Base-by-base conservation (phyloP, 2,888 invertebrate genomes). In the Leptinotarsa haldemani region DNA sequence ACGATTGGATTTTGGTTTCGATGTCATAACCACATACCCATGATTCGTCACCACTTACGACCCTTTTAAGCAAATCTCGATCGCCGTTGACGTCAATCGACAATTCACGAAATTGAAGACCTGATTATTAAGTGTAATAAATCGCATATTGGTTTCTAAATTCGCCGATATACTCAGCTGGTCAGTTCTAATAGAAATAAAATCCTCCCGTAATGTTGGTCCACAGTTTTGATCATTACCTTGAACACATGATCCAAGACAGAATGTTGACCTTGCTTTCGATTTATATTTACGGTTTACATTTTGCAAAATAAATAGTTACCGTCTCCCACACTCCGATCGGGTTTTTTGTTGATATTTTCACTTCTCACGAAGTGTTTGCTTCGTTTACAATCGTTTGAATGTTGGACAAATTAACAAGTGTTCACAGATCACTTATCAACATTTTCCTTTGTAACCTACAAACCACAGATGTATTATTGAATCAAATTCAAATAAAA, bases 181-280 rank as follows among this genome's bases (percentile, higher is more conserved):
- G 20, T 22, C 9, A 52, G 16, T 25, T 50, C n/a, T 66, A 22
- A 66, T 66, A 12, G 22, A 66, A 66, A 50, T n/a, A 52, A 66
- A 52, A 66, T 40, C 2, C n/a, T n/a, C 16, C 50, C 20, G 9
- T 22, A 3, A 4, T n/a, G 7, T 47, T 16, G 20, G 65, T 65
- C 46, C 25, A 65, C 48, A 52, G 5, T 66, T 66, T 30, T 50
- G 52, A 30, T 66, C 50, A 66, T 30, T 22, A 47, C 52, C 30
- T 52, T 5, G 30, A 66, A 52, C 25, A 52, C 50, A n/a, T 20
- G 67, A 67, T 67, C 53, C 40, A 40, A 18, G 40, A 30, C 4
- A 12, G 20, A 22, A 13, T 22, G 22, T 20, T 25, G 4, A 66
- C 52, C 52, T 66, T 66, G 50, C 30, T 61, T 61, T 61, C 40